Base-by-base conservation (phyloP, 2,113 vertebrate genomes). In the Atractosteus spatula region DNA sequence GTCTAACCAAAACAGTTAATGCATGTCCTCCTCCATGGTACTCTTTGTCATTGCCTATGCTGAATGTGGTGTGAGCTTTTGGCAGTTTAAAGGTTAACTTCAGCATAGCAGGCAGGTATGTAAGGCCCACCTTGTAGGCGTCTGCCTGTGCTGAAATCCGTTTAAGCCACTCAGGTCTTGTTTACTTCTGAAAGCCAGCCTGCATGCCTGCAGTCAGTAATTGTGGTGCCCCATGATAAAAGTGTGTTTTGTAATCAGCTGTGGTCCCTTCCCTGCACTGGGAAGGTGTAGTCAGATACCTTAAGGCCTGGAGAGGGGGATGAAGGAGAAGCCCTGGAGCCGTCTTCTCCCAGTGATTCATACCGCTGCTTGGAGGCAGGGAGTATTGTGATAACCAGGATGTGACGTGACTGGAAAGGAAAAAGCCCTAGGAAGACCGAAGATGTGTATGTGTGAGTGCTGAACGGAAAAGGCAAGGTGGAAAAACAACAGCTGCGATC, bases 351-450 rank as follows among this genome's bases (percentile, higher is more conserved):
- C 69, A 44, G 57, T 76, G 69, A 79, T 71, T 69, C 74, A 74
- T 5, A 51, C 56, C 54, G 69, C 54, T 56, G 66, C 66, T 66
- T 66, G 62, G 69, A 67, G 0, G 73, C 69, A 69, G 66, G 73
- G 75, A 74, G 72, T 73, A 76, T 82, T 80, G 76, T 82, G 72
- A 79, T 75, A 71, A 68, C 66, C 74, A 83, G 82, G 81, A 86
- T 76, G 70, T 86, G 79, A 82, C 75, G 74, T 70, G 73, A 80
- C 59, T 7, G 61, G 59, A 64, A 64, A 74, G 76, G 59, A 78
- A 76, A 74, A 65, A 29, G 29, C 29, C 29, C 29, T 29, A 29
- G 29, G 29, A 8, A 71, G 65, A 54, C 47, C 51, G 14, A 62
- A 14, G 3, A 61, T 74, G 43, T 77, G 43, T 44, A 42, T 67